phyloP scores from a whole-genome alignment of 2,888 invertebrate species.

The Mesorhabditis spiculigera region DNA sequence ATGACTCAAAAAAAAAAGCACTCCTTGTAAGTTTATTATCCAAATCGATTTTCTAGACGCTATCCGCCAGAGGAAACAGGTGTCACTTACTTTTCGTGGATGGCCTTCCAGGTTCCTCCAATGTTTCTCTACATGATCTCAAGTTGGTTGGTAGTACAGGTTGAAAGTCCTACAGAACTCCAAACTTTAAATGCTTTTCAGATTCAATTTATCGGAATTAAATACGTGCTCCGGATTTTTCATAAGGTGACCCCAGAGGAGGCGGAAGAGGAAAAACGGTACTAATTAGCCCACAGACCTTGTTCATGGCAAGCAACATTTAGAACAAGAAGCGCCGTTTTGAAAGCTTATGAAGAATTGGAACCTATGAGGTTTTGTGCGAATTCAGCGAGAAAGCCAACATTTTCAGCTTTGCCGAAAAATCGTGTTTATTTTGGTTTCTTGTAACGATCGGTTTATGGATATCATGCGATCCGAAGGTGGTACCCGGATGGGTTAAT shows the following conservation, averaged over 20 bases:
- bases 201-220: constrained; percentile 36
- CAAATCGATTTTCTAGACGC: constrained; percentile 15
- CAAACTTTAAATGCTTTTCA: constrained; percentile 9
- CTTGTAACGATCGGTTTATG: constrained; percentile 34
- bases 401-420: constrained; percentile 37
- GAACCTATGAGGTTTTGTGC: constrained; percentile 35
- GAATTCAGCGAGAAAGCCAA: background rate
- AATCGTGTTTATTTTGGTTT: constrained; percentile 34
- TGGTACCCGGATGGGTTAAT: constrained; percentile 39
- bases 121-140: constrained; percentile 44
- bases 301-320: background rate
- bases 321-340: constrained; percentile 25
- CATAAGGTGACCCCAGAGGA: constrained; percentile 27
- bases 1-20: too few species aligned
- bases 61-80: constrained; percentile 36
- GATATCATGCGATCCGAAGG: constrained; percentile 43
- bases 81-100: constrained; percentile 43
- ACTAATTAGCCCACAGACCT: background rate
- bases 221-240: constrained; percentile 30
- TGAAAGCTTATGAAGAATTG: constrained; percentile 29
- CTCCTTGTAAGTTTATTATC: too few species aligned
- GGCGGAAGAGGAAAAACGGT: constrained; percentile 23
- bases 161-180: background rate
- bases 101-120: constrained; percentile 44
- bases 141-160: constrained; percentile 42